Base-by-base conservation (phyloP, 2,888 invertebrate species). In the Heliconius ethilla region DNA sequence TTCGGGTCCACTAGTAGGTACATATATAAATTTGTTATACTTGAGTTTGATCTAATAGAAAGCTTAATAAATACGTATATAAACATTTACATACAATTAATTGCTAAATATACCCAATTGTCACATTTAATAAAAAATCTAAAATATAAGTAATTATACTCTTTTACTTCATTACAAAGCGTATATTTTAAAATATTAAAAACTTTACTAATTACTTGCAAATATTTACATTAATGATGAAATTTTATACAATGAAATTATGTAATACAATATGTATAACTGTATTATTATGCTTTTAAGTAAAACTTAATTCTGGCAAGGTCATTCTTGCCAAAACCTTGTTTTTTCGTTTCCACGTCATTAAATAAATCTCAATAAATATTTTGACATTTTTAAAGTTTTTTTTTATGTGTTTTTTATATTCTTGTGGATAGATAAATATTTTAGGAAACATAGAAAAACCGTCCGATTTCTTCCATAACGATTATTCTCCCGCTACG, bases 81-180 rank as follows among this genome's bases (percentile, higher is more conserved):
- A 33, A 33, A 33, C 33, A 33, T 33, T 33, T 33, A 33, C 74
- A 63, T 62, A 45, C 5, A 74, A 62, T 74, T 63, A 63, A 27
- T 22, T 63, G 63, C 74, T 63, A 74, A 74, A 74, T 63, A 74
- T 63, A 63, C n/a, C 29, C 29, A 51, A n/a, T n/a, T 63, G 25
- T 33, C 18, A 59, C n/a, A 25, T 59, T 72, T 27, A 27, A 33
- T 10, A 37, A 67, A 67, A n/a, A 37, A 33, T 33, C 33, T 37
- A 40, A 15, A 37, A 25, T 25, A 25, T 0, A 10, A 25, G 13
- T 25, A 15, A 63, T 25, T 25, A 27, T 63, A 27, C 10, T 67
- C 3, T 4, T 67, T 67, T 40, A 67, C 11, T 25, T 40, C n/a
- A 13, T 67, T 40, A 6, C n/a, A 11, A 67, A 66, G 66, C 33